Conservation (phyloP, 2,888 invertebrate species). For the Drosophila longiperda region DNA sequence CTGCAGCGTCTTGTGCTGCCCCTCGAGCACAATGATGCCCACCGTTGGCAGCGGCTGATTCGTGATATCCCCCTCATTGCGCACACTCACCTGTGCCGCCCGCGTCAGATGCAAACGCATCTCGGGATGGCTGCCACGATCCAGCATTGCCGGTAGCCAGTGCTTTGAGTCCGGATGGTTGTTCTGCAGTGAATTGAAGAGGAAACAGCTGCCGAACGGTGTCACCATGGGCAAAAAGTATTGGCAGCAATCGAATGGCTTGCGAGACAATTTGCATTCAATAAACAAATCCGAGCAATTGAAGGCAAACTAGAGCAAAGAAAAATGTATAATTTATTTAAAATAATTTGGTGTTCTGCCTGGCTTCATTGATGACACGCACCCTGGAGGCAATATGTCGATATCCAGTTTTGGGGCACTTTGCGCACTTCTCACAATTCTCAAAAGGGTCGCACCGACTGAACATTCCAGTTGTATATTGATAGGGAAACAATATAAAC, state of each 20-base stretch:
- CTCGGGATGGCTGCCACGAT: conserved; percentile 64
- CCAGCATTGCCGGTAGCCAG: conserved; percentile 79
- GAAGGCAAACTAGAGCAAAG: conserved; percentile 68
- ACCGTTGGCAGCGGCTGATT: conserved; percentile 66
- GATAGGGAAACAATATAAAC: conserved; percentile 81
- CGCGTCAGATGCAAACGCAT: conserved; percentile 64
- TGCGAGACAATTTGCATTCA: conserved; percentile 86
- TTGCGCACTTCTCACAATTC: conserved; percentile 67
- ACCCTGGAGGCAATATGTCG: conserved; percentile 68
- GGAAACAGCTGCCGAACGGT: conserved; percentile 87
- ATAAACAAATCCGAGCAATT: conserved; percentile 86
- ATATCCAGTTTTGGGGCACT: conserved; percentile 79
- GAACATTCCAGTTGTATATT: conserved; percentile 76
- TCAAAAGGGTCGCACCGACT: conserved; percentile 64
- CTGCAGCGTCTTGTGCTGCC: conserved; percentile 67
- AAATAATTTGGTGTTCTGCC: not conserved
- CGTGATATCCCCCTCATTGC: conserved; percentile 83
- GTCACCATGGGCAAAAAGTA: conserved; percentile 87
- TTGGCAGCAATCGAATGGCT: conserved; percentile 87
- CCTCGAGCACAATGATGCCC: conserved; percentile 37
- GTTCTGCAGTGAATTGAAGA: conserved; percentile 88
- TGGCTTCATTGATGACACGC: conserved; percentile 3
- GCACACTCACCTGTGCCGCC: conserved; percentile 65
- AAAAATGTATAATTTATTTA: no score
- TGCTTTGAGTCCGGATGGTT: conserved; percentile 82